Evolutionary conservation across 1,140 invertebrate genomes (phyloP).

Genomic region (Bombus turneri): DNA sequence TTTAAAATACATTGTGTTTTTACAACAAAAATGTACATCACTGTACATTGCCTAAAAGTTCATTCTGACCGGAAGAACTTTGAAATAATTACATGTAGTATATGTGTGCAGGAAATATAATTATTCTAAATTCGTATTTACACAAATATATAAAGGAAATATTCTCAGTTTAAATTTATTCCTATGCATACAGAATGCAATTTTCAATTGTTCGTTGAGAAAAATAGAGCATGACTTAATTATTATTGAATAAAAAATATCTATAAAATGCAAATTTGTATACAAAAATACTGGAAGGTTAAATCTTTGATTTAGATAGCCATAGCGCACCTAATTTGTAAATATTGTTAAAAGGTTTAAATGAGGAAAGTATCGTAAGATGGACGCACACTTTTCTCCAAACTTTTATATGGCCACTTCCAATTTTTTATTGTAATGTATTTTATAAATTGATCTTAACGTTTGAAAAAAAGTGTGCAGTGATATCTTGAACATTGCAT

Average conservation of each 20-base stretch:
- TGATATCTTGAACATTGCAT: constrained; percentile 38
- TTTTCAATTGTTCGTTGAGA: constrained; percentile 15
- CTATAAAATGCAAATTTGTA: constrained; percentile 48
- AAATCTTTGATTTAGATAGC: constrained; percentile 55
- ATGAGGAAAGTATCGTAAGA: constrained; percentile 34
- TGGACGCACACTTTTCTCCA: constrained; percentile 41
- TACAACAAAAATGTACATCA: constrained; percentile 34
- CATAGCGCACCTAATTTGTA: constrained; percentile 51
- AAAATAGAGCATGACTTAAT: constrained; percentile 15
- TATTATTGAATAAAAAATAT: constrained; percentile 44
- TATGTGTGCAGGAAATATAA: constrained; percentile 23
- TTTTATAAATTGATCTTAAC: constrained; percentile 42
- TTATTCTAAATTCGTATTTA: constrained; percentile 39
- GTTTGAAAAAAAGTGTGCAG: constrained; percentile 53
- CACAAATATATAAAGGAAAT: constrained; percentile 28
- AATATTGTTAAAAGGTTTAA: constrained; percentile 59
- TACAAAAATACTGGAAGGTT: constrained; percentile 50
- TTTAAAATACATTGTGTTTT: constrained; percentile 31
- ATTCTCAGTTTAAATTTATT: constrained; percentile 43
- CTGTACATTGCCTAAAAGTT: constrained; percentile 31
- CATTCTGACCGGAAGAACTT: constrained; percentile 5
- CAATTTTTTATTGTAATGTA: constrained; percentile 41
- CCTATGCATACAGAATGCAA: constrained; percentile 39
- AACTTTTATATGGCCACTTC: constrained; percentile 26
- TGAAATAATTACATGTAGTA: constrained; percentile 9